Percentiles rank a stretch among this genome's conserved stretches.
Evolutionary conservation across 2,888 invertebrate genomes (phyloP).

Genomic region (Ceriagrion tenellum): DNA sequence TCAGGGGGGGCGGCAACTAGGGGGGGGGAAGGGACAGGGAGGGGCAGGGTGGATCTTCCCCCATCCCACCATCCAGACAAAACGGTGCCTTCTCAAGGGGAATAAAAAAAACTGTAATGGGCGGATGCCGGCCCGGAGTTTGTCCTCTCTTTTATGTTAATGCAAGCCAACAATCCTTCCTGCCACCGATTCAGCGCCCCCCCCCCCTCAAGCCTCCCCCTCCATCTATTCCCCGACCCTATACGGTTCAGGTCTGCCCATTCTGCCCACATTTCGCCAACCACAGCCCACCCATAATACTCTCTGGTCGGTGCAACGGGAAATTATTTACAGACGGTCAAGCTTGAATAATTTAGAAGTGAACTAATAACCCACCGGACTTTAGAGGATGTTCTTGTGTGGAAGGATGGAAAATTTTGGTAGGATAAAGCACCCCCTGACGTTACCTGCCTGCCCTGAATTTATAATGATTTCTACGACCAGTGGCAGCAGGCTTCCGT

Average conservation of each 20-base stretch:
- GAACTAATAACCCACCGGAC: neutral
- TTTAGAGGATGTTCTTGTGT: neutral
- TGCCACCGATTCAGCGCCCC: neutral
- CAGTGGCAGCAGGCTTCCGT: too few species aligned
- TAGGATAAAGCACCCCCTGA: neutral
- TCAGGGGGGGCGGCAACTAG: neutral
- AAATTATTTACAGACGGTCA: constrained; percentile 16
- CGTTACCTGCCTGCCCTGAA: neutral
- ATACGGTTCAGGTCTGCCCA: neutral
- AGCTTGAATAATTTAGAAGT: neutral
- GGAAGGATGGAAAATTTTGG: neutral
- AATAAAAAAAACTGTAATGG: neutral
- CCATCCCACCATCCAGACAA: neutral
- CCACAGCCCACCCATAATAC: neutral
- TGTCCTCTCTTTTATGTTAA: neutral
- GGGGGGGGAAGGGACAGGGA: neutral
- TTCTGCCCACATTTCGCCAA: neutral
- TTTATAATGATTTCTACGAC: neutral
- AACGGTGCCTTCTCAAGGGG: constrained; percentile 5
- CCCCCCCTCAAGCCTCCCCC: too few species aligned
- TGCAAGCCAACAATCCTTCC: neutral
- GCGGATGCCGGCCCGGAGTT: neutral
- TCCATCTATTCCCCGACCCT: neutral
- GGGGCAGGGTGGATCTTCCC: neutral
- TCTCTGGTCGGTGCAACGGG: neutral